These are phyloP conservation scores for Ascidia mentula DNA, from an alignment of 23 tunicate genomes.

Conservation along the genomic window DNA sequence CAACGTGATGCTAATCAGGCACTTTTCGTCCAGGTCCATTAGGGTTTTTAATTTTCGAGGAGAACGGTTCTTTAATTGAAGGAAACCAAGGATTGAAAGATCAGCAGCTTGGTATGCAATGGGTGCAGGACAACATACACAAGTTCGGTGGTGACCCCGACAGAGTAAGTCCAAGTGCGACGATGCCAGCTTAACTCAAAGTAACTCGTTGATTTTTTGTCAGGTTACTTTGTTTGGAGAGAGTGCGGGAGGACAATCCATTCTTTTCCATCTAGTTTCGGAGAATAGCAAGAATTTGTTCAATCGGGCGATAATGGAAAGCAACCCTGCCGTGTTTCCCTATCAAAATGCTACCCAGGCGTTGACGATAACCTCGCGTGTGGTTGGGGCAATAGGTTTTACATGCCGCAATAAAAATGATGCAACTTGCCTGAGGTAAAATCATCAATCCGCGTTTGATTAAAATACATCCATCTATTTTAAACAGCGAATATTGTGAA, in stretches of 20 bases:
- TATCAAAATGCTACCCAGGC: conserved; percentile 20
- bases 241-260: conserved; percentile 83
- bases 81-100: conserved; percentile 53
- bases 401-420: neutral
- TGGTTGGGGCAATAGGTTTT: conserved; percentile 12
- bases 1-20: neutral
- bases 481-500: too few relatives aligned
- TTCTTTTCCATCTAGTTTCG: conserved; percentile 69
- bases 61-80: conserved; percentile 10
- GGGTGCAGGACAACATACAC: conserved; percentile 81
- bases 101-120: conserved; percentile 63
- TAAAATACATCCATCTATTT: too few relatives aligned
- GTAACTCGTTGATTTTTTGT: neutral
- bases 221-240: conserved; percentile 78
- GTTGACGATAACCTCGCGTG: conserved; percentile 9
- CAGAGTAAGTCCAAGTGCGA: conserved; percentile 16
- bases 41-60: conserved; percentile 47
- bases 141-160: conserved; percentile 72
- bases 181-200: neutral
- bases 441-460: too few relatives aligned
- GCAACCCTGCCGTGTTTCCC: conserved; percentile 65
- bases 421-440: conserved; percentile 37
- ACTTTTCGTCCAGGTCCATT: conserved; percentile 37
- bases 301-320: conserved; percentile 60
- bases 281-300: conserved; percentile 55